Evolutionary conservation across 1,140 invertebrate species (phyloP).

Genomic region (Drosophila novamexicana): DNA sequence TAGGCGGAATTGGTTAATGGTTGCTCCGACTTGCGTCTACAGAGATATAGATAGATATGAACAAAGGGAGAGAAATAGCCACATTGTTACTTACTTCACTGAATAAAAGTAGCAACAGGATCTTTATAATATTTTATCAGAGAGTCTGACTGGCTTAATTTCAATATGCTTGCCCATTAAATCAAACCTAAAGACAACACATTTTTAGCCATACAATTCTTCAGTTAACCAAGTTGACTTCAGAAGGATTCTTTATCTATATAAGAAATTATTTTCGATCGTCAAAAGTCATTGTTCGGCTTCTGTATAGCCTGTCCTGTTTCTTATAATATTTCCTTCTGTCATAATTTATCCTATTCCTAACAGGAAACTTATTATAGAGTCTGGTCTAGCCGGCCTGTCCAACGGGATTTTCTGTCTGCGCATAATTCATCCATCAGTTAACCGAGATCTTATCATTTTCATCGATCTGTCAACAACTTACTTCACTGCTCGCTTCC

Average conservation of each 20-base stretch:
- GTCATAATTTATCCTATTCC: neutral
- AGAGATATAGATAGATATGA: too few species aligned
- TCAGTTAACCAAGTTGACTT: neutral
- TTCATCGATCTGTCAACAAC: slow-evolving; percentile 35
- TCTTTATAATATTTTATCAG: too few species aligned
- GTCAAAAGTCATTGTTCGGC: neutral
- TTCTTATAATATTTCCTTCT: neutral
- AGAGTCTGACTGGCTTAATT: too few species aligned
- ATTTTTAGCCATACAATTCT: neutral
- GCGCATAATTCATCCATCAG: slow-evolving; percentile 31
- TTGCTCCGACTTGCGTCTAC: neutral
- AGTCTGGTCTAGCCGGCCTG: slow-evolving; percentile 3
- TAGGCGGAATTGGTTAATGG: slow-evolving; percentile 29
- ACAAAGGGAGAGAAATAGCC: too few species aligned
- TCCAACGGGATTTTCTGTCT: neutral
- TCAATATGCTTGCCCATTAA: too few species aligned
- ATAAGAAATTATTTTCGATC: neutral
- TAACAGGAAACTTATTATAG: neutral
- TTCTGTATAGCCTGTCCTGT: neutral
- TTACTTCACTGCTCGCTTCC: neutral
- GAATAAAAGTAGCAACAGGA: too few species aligned
- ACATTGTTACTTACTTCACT: too few species aligned
- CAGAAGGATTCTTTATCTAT: neutral
- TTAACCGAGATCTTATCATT: slow-evolving; percentile 18
- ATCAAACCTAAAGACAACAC: too few species aligned